Conservation (phyloP, 2,113 vertebrate genomes). For the Nothobranchius kuhntae region DNA sequence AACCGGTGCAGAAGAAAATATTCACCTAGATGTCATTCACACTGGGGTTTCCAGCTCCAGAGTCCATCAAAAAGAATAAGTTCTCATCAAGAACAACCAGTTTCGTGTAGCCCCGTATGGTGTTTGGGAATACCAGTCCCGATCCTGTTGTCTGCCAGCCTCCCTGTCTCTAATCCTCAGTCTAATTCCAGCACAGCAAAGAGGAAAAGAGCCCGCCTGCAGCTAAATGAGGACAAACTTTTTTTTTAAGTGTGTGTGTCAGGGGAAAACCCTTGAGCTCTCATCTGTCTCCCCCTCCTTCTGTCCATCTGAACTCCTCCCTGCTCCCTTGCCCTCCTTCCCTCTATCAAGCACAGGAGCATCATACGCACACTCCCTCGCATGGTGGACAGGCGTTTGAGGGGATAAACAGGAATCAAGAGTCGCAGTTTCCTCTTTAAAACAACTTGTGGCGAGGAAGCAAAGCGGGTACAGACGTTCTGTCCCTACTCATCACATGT, state of each 20-base stretch:
- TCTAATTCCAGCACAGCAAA: conserved; percentile 28
- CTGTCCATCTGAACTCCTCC: conserved; percentile 60
- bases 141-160: conserved; percentile 41
- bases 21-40: background rate
- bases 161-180: conserved; percentile 48
- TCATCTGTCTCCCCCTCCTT: conserved; percentile 21
- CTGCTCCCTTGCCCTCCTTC: conserved; percentile 27
- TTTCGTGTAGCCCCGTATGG: conserved; percentile 10
- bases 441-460: background rate
- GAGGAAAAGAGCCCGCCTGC: conserved; percentile 24
- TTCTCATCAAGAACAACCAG: background rate
- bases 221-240: conserved; percentile 52
- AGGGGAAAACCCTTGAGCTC: conserved; percentile 46
- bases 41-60: background rate
- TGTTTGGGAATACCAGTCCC: conserved; percentile 38
- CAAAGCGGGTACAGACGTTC: conserved; percentile 1
- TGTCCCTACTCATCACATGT: conserved; percentile 22
- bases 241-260: conserved; percentile 5
- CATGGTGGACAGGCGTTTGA: conserved; percentile 25
- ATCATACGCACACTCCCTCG: conserved; percentile 55
- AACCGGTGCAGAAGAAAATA: background rate
- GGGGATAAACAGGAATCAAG: background rate
- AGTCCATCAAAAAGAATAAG: background rate
- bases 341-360: conserved; percentile 5
- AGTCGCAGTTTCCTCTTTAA: conserved; percentile 1